Percentiles rank a stretch among this genome's conserved stretches.
phyloP scores from a whole-genome alignment of 1,140 invertebrate species.

The Brachionus rotundiformis region DNA sequence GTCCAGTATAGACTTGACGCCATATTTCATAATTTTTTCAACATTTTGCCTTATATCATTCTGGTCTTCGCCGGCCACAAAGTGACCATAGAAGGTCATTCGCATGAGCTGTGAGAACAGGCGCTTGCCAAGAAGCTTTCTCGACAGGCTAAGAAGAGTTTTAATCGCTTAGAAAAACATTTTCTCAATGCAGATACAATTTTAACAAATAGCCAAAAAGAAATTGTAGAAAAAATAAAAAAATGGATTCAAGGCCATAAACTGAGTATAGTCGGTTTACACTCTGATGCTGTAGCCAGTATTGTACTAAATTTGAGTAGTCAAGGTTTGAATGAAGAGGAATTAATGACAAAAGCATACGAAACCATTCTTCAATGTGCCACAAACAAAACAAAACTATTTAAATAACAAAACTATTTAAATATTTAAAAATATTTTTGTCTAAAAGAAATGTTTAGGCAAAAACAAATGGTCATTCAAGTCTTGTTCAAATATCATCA shows the following conservation, averaged over 20 bases:
- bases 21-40: conserved; percentile 79
- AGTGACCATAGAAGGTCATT: conserved; percentile 94
- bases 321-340: not conserved
- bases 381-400: conserved; percentile 52
- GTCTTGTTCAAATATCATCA: conserved; percentile 53
- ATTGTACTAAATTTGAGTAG: conserved; percentile 55
- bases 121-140: conserved; percentile 77
- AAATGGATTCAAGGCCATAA: conserved; percentile 56
- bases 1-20: conserved; percentile 96
- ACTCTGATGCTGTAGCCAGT: conserved; percentile 58
- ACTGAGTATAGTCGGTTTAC: conserved; percentile 55
- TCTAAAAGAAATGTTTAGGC: not conserved
- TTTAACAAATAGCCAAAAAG: conserved; percentile 55
- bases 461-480: not conserved
- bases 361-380: conserved; percentile 55
- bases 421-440: conserved; percentile 56
- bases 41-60: conserved; percentile 70
- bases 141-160: conserved; percentile 57
- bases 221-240: conserved; percentile 54
- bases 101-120: conserved; percentile 88
- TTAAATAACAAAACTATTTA: conserved; percentile 54
- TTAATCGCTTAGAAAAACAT: conserved; percentile 61
- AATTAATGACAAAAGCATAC: conserved; percentile 53
- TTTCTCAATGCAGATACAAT: conserved; percentile 57
- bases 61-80: conserved; percentile 71